Percentiles rank a stretch among this genome's conserved stretches.
phyloP scores from a whole-genome alignment of 2,797 vertebrate genomes.

The Rhinatrema bivittatum region DNA sequence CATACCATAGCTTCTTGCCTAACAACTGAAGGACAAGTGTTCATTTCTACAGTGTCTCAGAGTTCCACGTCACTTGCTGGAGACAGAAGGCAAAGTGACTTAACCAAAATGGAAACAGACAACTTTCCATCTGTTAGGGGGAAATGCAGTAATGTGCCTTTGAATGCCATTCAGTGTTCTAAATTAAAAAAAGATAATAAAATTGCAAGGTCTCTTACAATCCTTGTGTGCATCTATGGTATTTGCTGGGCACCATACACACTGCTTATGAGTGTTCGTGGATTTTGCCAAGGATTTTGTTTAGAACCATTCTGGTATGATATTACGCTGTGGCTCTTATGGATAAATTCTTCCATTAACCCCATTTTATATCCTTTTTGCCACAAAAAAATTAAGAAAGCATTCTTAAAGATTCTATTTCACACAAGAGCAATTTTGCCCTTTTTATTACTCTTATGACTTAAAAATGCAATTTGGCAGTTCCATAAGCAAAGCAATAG shows the following conservation, averaged over 20 bases:
- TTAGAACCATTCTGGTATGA: conserved; percentile 69
- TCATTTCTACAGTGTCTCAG: no score
- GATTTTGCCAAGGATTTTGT: conserved; percentile 63
- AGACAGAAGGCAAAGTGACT: no score
- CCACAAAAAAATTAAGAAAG: conserved; percentile 69
- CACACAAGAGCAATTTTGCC: no score
- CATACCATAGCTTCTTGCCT: no score
- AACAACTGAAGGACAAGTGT: no score
- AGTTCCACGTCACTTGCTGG: no score
- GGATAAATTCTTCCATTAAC: conserved; percentile 73
- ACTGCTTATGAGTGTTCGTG: conserved; percentile 70
- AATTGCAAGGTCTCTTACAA: conserved; percentile 67
- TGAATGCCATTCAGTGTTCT: conserved; percentile 56
- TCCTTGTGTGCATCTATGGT: conserved; percentile 69
- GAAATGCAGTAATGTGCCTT: no score
- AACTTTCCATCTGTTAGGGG: no score
- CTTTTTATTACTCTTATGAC: no score
- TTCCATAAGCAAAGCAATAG: no score
- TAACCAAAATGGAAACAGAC: no score
- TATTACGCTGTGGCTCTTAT: conserved; percentile 74
- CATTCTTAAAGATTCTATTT: conserved; percentile 73
- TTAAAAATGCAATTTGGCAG: no score
- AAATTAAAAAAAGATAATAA: conserved; percentile 64
- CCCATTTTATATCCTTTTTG: conserved; percentile 72
- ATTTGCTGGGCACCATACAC: conserved; percentile 76